Evolutionary conservation across 2,113 vertebrate species (phyloP).

Genomic region (Bos indicus): DNA sequence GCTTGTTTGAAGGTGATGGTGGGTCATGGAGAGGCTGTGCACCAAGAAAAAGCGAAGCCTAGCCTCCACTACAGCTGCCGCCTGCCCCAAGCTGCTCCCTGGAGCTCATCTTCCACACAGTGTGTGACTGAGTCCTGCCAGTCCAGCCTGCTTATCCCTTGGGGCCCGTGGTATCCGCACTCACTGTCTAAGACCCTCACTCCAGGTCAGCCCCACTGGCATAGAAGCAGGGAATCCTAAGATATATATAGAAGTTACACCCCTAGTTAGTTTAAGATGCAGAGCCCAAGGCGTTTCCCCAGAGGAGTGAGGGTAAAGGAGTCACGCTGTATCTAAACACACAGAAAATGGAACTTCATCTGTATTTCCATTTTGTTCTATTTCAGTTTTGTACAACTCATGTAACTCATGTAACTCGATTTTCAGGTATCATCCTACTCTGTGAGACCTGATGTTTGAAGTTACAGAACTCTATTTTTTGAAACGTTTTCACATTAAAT

Average conservation of each 20-base stretch:
- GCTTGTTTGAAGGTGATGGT: neutral
- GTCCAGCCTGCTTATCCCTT: neutral
- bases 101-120: neutral
- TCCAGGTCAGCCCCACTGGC: neutral
- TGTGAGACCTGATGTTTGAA: neutral
- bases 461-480: neutral
- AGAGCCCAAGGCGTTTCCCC: neutral
- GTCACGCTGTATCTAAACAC: neutral
- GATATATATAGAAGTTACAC: neutral
- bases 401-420: neutral
- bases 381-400: neutral
- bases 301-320: neutral
- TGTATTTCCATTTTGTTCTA: neutral
- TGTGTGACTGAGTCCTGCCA: neutral
- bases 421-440: neutral
- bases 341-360: neutral
- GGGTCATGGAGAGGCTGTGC: neutral
- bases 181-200: neutral
- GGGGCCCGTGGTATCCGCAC: accelerated
- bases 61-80: neutral
- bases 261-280: neutral
- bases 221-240: neutral
- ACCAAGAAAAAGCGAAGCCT: neutral
- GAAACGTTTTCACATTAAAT: neutral
- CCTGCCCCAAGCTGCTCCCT: neutral